Percentiles rank a stretch among this genome's conserved stretches.
These are phyloP conservation scores for Eretmocerus hayati DNA, from an alignment of 2,888 invertebrate genomes.

Conservation along the genomic window DNA sequence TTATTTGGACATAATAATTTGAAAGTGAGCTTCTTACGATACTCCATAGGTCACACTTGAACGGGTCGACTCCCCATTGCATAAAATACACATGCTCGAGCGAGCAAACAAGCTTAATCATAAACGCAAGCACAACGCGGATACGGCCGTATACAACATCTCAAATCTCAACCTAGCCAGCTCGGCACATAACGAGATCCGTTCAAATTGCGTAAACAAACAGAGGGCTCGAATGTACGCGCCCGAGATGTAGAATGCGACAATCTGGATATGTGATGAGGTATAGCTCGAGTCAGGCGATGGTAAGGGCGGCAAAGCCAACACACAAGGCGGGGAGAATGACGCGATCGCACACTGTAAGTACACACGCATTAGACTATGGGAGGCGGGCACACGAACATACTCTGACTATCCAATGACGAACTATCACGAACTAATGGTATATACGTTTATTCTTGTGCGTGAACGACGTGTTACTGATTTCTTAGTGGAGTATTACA, in stretches of 20 bases:
- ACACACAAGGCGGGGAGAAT: neutral
- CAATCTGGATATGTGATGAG: too few relatives aligned
- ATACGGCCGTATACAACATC: neutral
- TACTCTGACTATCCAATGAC: too few relatives aligned
- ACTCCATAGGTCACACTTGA: too few relatives aligned
- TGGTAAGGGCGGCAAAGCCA: neutral
- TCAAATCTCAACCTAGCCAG: too few relatives aligned
- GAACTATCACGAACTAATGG: too few relatives aligned
- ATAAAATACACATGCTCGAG: neutral
- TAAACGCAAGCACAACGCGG: neutral
- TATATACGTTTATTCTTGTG: too few relatives aligned
- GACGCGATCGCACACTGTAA: neutral
- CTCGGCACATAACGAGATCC: slow-evolving; percentile 8
- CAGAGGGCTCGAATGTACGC: neutral
- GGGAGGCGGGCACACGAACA: neutral
- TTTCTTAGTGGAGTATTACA: too few relatives aligned
- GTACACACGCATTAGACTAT: neutral
- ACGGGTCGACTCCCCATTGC: neutral
- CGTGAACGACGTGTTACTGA: too few relatives aligned
- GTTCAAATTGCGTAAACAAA: slow-evolving; percentile 12
- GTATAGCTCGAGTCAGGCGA: too few relatives aligned
- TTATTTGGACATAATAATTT: too few relatives aligned
- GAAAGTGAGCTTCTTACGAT: too few relatives aligned
- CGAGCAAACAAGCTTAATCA: neutral
- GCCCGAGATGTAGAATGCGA: too few relatives aligned